These are phyloP conservation scores for Strigamia transsilvanica DNA, from an alignment of 2,888 invertebrate genomes.

Conservation along the genomic window DNA sequence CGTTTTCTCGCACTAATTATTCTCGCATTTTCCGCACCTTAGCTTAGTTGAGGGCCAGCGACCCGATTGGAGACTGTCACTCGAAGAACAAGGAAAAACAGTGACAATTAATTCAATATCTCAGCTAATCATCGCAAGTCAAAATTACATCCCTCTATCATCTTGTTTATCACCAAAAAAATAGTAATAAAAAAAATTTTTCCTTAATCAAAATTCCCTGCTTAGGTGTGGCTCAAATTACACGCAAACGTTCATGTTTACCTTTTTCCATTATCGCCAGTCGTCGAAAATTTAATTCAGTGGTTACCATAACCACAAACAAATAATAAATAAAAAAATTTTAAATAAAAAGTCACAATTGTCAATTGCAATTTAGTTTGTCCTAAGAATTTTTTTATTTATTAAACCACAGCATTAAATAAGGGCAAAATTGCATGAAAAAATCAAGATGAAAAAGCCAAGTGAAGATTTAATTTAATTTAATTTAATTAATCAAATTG, in stretches of 20 bases:
- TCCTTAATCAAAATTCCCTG: slow-evolving; percentile 41
- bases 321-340: background rate
- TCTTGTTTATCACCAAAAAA: slow-evolving; percentile 31
- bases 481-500: background rate
- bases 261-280: slow-evolving; percentile 1
- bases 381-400: too few species aligned
- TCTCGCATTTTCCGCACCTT: slow-evolving; percentile 33
- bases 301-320: background rate
- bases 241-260: slow-evolving; percentile 45
- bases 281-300: background rate
- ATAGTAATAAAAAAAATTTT: background rate
- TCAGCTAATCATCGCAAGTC: slow-evolving; percentile 12
- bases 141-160: slow-evolving; percentile 18
- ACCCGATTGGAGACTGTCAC: slow-evolving; percentile 43
- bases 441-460: background rate
- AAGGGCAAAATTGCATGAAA: background rate
- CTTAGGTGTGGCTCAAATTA: slow-evolving; percentile 40
- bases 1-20: slow-evolving; percentile 44
- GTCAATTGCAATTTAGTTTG: too few species aligned
- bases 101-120: slow-evolving; percentile 34
- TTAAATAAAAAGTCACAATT: too few species aligned
- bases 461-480: background rate
- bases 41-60: slow-evolving; percentile 32
- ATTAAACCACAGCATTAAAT: too few species aligned
- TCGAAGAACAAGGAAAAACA: slow-evolving; percentile 22